Evolutionary conservation across 2,888 invertebrate genomes (phyloP).

Genomic region (Kryphioiulus occultus): DNA sequence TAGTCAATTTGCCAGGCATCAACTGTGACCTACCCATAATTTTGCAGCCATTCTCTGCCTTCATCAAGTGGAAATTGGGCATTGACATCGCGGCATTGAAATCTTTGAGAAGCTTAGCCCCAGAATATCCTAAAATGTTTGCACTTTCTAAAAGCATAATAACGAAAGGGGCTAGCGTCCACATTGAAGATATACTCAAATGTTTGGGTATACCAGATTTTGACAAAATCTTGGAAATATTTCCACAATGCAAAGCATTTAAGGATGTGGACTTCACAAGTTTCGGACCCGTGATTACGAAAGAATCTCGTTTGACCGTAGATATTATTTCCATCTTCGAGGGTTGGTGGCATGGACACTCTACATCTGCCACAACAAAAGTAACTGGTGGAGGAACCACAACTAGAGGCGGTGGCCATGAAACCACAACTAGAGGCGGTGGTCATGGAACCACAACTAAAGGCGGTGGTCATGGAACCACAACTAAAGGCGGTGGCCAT

Average conservation of each 20-base stretch:
- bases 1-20: not conserved
- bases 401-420: not conserved
- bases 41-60: not conserved
- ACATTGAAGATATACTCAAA: not conserved
- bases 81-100: not conserved
- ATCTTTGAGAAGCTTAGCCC: not conserved
- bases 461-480: too few relatives aligned
- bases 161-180: not conserved
- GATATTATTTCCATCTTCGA: not conserved
- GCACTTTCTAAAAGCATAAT: not conserved
- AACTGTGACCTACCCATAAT: not conserved
- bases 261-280: not conserved
- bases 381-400: not conserved
- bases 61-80: not conserved
- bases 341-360: not conserved
- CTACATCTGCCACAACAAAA: not conserved
- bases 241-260: not conserved
- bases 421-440: not conserved
- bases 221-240: not conserved
- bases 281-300: not conserved
- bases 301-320: not conserved
- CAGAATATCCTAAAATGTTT: not conserved
- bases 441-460: not conserved
- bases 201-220: not conserved
- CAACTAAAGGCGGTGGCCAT: too few relatives aligned